A percentile compares a stretch with the other conserved stretches of the same genome.
Conservation (phyloP, 2,888 invertebrate genomes). For the Tortricodes alternella region DNA sequence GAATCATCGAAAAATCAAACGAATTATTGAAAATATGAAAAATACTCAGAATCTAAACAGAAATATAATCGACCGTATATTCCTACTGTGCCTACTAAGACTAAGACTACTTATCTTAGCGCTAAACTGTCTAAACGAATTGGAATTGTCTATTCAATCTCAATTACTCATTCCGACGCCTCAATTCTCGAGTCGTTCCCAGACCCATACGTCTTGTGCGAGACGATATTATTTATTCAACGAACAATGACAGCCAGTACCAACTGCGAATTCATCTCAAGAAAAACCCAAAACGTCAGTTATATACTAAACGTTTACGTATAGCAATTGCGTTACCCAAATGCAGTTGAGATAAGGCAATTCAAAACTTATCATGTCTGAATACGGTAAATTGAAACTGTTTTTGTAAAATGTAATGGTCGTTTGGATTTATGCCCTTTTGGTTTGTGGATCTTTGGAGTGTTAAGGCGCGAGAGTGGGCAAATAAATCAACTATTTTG, state of each 20-base stretch:
- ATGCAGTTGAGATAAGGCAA: background rate
- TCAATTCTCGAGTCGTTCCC: constrained; percentile 47
- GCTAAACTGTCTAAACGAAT: constrained; percentile 30
- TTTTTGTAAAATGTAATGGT: background rate
- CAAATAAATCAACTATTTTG: constrained; percentile 78
- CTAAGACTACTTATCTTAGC: constrained; percentile 11
- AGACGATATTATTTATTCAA: constrained; percentile 67
- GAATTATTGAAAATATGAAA: too few species aligned
- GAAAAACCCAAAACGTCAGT: background rate
- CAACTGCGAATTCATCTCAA: constrained; percentile 16
- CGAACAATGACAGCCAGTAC: constrained; percentile 22
- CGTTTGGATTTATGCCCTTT: constrained; percentile 7
- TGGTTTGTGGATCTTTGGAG: constrained; percentile 36
- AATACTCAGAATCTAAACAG: too few species aligned
- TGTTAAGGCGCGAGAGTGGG: constrained; percentile 53
- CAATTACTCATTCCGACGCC: constrained; percentile 70
- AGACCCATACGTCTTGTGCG: constrained; percentile 59
- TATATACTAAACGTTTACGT: background rate
- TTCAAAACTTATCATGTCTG: background rate
- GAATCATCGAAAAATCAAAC: too few species aligned
- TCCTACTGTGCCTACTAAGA: too few species aligned
- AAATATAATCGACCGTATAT: too few species aligned
- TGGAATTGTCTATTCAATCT: constrained; percentile 35
- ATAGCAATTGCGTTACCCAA: background rate
- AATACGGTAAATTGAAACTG: background rate